phyloP scores from a whole-genome alignment of 2,797 vertebrate species.

The Mormyrus proboscirostris region DNA sequence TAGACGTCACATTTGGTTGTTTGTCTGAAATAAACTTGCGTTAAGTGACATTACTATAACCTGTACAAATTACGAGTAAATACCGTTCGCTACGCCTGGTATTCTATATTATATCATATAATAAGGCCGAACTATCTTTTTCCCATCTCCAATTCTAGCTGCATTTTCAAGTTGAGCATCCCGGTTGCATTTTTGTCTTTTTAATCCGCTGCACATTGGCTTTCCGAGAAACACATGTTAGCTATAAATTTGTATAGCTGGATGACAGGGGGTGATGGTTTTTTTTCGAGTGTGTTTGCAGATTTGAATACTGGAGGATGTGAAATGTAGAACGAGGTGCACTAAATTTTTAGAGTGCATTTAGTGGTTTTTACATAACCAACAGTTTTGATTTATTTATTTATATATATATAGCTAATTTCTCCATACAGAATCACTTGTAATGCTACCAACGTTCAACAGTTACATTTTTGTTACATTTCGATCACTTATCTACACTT shows the following conservation, averaged over 20 bases:
- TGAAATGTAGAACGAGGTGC: background rate
- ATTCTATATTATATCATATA: background rate
- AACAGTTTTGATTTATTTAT: background rate
- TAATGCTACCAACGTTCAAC: background rate
- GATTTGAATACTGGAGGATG: background rate
- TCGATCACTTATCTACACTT: background rate
- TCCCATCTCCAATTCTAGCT: background rate
- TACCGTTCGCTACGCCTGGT: background rate
- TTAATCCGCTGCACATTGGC: background rate
- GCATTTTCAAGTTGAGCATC: background rate
- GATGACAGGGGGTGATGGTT: conserved; percentile 9
- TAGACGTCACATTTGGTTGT: conserved; percentile 25
- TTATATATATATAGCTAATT: background rate
- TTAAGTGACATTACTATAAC: background rate
- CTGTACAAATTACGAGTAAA: background rate
- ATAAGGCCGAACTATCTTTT: background rate
- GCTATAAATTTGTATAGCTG: conserved; percentile 6
- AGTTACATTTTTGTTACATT: background rate
- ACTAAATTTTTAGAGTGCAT: background rate
- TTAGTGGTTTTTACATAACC: background rate
- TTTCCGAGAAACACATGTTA: background rate
- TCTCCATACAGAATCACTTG: background rate
- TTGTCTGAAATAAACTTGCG: conserved; percentile 9
- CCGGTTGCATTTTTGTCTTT: background rate
- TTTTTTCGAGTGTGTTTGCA: conserved; percentile 12